phyloP scores from a whole-genome alignment of 1,140 invertebrate genomes.

The Andrena cerasifolii region DNA sequence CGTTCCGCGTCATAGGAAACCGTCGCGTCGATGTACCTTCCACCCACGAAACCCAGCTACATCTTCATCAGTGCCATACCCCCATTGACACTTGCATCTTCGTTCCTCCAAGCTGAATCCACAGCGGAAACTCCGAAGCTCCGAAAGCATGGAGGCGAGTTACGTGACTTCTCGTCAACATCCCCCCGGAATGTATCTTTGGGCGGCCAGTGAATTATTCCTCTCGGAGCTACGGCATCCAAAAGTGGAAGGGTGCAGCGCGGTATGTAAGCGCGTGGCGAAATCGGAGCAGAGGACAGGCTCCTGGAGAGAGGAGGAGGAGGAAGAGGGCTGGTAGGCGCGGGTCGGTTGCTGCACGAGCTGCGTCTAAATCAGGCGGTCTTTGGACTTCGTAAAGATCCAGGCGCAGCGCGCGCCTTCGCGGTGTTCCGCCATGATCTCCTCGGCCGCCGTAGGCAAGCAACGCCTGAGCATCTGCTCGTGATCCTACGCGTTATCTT shows the following conservation, averaged over 20 bases:
- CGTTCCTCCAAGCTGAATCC: no score
- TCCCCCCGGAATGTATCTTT: constrained; percentile 34
- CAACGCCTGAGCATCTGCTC: constrained; percentile 51
- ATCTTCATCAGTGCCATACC: no score
- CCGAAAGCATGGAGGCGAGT: no score
- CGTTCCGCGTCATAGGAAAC: no score
- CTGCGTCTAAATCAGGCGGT: constrained; percentile 64
- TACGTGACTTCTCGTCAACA: not conserved
- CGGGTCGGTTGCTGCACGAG: constrained; percentile 6
- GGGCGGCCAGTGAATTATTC: constrained; percentile 28
- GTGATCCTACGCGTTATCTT: constrained; percentile 63
- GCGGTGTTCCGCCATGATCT: constrained; percentile 18
- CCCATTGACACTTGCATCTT: no score
- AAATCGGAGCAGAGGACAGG: constrained; percentile 29
- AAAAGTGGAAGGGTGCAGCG: no score
- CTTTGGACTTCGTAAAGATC: constrained; percentile 57
- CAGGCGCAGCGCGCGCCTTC: constrained; percentile 5
- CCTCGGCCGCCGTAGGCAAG: not conserved
- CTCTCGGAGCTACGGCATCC: constrained; percentile 13
- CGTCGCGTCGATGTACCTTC: no score
- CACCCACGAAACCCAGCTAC: no score
- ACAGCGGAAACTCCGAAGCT: no score
- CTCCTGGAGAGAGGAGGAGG: constrained; percentile 27
- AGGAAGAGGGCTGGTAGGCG: not conserved
- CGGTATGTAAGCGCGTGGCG: not conserved